A percentile compares a stretch with the other conserved stretches of the same genome.
Evolutionary conservation across 2,888 invertebrate species (phyloP).

Genomic region (Pseudococcus longispinus): DNA sequence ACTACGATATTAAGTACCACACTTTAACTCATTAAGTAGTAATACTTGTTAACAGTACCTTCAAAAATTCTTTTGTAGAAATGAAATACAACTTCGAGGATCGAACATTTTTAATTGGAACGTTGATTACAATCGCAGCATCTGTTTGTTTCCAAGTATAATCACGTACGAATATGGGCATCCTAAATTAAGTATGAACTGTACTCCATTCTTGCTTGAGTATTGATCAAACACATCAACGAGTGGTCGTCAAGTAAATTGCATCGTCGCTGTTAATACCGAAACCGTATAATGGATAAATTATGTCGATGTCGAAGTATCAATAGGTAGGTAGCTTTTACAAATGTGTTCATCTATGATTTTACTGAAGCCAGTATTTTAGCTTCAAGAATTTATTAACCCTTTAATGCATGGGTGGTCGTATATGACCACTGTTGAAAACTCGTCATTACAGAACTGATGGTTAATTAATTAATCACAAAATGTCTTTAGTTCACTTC

Average conservation of each 20-base stretch:
- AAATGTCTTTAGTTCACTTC: not conserved
- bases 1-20: not conserved
- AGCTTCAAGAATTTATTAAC: not conserved
- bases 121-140: not conserved
- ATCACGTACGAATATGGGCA: slow-evolving; percentile 38
- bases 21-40: not conserved
- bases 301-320: not conserved
- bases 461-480: not conserved
- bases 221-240: slow-evolving; percentile 45
- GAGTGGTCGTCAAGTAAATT: slow-evolving; percentile 38
- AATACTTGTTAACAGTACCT: slow-evolving; percentile 8
- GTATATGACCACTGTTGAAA: too few species aligned
- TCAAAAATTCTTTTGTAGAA: not conserved
- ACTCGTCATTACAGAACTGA: not conserved
- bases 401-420: not conserved
- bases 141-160: slow-evolving; percentile 50
- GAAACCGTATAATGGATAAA: not conserved
- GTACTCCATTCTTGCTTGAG: not conserved
- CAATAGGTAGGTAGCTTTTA: not conserved
- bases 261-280: not conserved
- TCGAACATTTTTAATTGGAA: slow-evolving; percentile 31
- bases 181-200: not conserved
- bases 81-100: slow-evolving; percentile 45
- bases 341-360: not conserved
- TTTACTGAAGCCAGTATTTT: not conserved